Evolutionary conservation across 37 sponge, comb jelly and placozoan genomes (phyloP).

Genomic region (Chondrilla cf. caribensis): DNA sequence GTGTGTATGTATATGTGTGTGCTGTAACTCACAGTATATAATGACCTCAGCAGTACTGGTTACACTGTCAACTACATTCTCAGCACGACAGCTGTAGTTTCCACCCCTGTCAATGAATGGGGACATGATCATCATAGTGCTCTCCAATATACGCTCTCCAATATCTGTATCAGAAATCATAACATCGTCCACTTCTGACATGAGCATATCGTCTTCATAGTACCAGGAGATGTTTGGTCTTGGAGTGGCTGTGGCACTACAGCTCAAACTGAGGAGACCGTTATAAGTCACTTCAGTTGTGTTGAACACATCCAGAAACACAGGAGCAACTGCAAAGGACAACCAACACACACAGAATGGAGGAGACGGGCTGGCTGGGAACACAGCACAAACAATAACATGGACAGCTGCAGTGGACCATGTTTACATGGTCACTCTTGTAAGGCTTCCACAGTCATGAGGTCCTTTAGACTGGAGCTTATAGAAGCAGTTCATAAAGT

Average conservation of each 20-base stretch:
- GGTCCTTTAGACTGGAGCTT: too few species aligned
- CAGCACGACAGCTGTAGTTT: constrained; percentile 2
- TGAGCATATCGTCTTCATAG: not conserved
- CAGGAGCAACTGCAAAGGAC: not conserved
- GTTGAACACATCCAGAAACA: not conserved
- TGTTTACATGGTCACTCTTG: not conserved
- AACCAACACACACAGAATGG: not conserved
- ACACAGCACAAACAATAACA: too few species aligned
- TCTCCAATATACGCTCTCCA: not conserved
- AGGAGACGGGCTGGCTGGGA: not conserved
- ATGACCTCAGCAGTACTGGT: not conserved
- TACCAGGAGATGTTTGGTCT: constrained; percentile 22
- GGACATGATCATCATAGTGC: not conserved
- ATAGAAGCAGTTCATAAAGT: too few species aligned
- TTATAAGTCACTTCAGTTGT: not conserved
- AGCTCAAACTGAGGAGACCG: not conserved
- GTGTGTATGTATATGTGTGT: not conserved
- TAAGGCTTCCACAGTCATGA: too few species aligned
- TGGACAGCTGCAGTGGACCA: too few species aligned
- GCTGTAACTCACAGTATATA: not conserved
- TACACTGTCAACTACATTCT: constrained; percentile 2
- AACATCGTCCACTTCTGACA: not conserved
- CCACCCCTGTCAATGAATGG: constrained; percentile 4
- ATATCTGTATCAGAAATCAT: not conserved
- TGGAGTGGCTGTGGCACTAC: not conserved